These are phyloP conservation scores for Parotocinclus haroldoi DNA, from an alignment of 2,797 vertebrate genomes.

Conservation along the genomic window DNA sequence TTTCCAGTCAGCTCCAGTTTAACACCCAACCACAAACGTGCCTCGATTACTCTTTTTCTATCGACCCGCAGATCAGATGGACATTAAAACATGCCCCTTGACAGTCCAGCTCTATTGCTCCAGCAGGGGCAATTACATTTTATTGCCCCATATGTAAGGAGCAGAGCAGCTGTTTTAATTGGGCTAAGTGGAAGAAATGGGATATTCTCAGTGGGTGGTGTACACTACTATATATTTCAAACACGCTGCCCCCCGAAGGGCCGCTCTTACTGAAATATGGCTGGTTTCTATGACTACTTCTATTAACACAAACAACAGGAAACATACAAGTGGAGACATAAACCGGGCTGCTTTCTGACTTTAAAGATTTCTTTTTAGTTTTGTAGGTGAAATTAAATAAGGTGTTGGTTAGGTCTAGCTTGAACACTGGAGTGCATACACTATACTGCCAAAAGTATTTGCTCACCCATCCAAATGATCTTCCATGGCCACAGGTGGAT, in stretches of 20 bases:
- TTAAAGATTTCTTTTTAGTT: too few species aligned
- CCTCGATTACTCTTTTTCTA: neutral
- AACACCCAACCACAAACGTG: neutral
- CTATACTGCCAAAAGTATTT: too few species aligned
- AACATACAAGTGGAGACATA: too few species aligned
- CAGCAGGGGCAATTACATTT: constrained; percentile 50
- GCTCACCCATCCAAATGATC: too few species aligned
- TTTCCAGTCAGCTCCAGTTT: neutral
- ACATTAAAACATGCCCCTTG: constrained; percentile 17
- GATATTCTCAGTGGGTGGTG: constrained; percentile 15
- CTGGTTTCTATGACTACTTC: neutral
- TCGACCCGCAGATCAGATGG: constrained; percentile 11
- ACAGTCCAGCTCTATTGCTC: constrained; percentile 45
- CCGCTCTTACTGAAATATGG: neutral
- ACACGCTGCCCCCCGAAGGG: neutral
- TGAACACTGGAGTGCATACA: too few species aligned
- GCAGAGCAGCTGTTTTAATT: constrained; percentile 50
- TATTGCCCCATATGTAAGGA: constrained; percentile 44
- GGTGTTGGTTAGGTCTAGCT: too few species aligned
- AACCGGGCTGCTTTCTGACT: too few species aligned
- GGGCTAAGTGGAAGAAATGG: constrained; percentile 47
- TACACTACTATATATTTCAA: constrained; percentile 12
- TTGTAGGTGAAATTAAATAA: too few species aligned
- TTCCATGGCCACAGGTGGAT: too few species aligned
- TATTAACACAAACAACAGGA: too few species aligned